Conservation (phyloP, 2,797 vertebrate species). For the Schizopygopsis pylzovi region DNA sequence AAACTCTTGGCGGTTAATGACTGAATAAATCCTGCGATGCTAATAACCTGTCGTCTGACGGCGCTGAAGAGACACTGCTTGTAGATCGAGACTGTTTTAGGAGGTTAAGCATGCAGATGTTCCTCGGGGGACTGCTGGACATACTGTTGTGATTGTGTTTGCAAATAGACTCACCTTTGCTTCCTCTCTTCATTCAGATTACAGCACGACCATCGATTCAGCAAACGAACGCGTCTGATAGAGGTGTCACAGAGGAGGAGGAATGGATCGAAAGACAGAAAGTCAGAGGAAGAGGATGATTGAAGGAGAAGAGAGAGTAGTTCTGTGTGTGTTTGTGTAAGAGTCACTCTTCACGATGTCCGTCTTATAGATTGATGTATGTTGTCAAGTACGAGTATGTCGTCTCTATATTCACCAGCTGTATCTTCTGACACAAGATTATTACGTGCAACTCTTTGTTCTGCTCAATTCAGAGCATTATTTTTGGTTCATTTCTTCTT, state of each 20-base stretch:
- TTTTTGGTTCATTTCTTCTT: constrained; percentile 13
- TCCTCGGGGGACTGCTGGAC: constrained; percentile 69
- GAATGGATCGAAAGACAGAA: background rate
- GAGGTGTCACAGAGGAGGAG: constrained; percentile 64
- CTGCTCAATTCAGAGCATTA: constrained; percentile 17
- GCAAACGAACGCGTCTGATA: constrained; percentile 76
- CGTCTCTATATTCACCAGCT: constrained; percentile 62
- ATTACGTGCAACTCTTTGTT: constrained; percentile 13
- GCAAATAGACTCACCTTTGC: constrained; percentile 74
- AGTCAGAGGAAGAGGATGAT: background rate
- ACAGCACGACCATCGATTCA: constrained; percentile 70
- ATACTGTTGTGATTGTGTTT: constrained; percentile 78
- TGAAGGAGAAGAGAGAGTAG: constrained; percentile 63
- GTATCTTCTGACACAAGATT: background rate
- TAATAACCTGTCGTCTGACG: constrained; percentile 40
- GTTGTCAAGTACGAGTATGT: constrained; percentile 45
- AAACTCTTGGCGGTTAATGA: too few relatives aligned
- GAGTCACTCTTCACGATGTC: too few relatives aligned
- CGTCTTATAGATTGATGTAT: background rate
- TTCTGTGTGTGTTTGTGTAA: constrained; percentile 53
- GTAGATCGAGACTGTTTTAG: constrained; percentile 67
- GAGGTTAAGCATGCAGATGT: constrained; percentile 74
- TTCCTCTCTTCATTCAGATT: constrained; percentile 64
- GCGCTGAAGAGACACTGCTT: constrained; percentile 66
- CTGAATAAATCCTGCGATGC: constrained; percentile 11